Evolutionary conservation across 2,888 invertebrate species (phyloP).

Genomic region (Elysia crispata): DNA sequence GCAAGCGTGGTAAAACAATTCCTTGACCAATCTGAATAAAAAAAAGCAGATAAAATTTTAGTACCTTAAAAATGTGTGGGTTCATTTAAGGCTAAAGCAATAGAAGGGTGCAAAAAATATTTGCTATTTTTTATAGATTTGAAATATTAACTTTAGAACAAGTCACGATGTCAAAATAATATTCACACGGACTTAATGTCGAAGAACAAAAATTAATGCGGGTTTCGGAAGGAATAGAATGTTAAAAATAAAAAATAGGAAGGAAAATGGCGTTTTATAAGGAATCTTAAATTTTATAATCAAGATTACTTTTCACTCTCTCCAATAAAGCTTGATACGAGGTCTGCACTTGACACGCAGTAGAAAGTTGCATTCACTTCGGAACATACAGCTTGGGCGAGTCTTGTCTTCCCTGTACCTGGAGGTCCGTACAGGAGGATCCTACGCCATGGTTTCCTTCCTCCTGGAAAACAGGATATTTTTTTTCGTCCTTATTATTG

Average conservation of each 20-base stretch:
- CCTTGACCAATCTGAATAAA: constrained; percentile 74
- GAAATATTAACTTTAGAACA: too few species aligned
- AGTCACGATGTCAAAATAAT: too few species aligned
- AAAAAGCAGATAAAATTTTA: background rate
- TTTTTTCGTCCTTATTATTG: too few species aligned
- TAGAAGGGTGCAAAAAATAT: background rate
- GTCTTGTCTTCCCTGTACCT: constrained; percentile 77
- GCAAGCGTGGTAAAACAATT: constrained; percentile 76
- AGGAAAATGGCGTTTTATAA: background rate
- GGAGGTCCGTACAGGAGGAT: constrained; percentile 80
- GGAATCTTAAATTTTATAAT: background rate
- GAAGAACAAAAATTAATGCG: background rate
- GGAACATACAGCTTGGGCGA: constrained; percentile 76
- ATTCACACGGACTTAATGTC: too few species aligned
- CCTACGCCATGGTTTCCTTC: constrained; percentile 78
- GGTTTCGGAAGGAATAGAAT: too few species aligned
- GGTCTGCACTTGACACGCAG: constrained; percentile 80
- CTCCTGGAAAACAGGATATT: constrained; percentile 60
- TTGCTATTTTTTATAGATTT: too few species aligned
- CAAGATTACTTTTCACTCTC: constrained; percentile 81
- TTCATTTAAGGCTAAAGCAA: too few species aligned
- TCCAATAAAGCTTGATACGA: constrained; percentile 81
- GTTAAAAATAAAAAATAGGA: background rate
- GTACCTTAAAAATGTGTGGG: too few species aligned
- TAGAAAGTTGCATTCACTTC: constrained; percentile 80